Evolutionary conservation across 2,797 vertebrate genomes (phyloP).

Genomic region (Falco peregrinus): DNA sequence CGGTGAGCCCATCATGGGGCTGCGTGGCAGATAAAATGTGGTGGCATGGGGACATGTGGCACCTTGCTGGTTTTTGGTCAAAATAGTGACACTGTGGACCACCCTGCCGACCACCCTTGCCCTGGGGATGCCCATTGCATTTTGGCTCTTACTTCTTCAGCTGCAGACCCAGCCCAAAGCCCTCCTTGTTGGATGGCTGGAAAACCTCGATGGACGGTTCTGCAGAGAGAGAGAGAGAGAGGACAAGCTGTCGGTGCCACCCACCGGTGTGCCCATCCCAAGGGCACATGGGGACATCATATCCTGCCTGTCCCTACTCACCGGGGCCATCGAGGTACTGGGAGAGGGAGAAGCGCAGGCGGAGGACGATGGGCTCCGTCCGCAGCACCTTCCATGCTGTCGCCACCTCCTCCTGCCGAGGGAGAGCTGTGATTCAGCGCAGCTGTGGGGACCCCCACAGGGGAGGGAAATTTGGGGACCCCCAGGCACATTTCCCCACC

Average conservation of each 20-base stretch:
- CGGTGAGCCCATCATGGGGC: rapidly evolving
- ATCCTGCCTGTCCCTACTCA: slow-evolving; percentile 59
- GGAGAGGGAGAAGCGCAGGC: slow-evolving; percentile 97
- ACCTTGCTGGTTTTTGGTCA: rapidly evolving
- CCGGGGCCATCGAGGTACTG: slow-evolving; percentile 99
- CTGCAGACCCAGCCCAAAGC: slow-evolving; percentile 95
- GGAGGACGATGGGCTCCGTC: slow-evolving; percentile 94
- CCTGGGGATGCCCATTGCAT: rapidly evolving
- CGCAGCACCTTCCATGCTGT: slow-evolving; percentile 99
- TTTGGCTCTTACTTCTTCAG: slow-evolving; percentile 91
- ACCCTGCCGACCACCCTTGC: background rate
- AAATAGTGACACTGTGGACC: background rate
- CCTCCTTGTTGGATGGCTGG: slow-evolving; percentile 97
- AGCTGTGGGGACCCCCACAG: rapidly evolving
- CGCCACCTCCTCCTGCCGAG: slow-evolving; percentile 93
- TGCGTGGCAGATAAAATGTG: background rate
- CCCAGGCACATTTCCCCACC: rapidly evolving
- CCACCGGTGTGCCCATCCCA: rapidly evolving
- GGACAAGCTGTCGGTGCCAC: rapidly evolving
- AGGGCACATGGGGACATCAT: rapidly evolving
- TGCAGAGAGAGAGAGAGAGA: slow-evolving; percentile 52
- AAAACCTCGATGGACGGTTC: slow-evolving; percentile 98
- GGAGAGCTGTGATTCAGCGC: rapidly evolving
- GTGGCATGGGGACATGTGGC: background rate
- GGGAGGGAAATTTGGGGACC: background rate